Evolutionary conservation across 2,888 invertebrate genomes (phyloP).

Genomic region (Aspidapion aeneum): DNA sequence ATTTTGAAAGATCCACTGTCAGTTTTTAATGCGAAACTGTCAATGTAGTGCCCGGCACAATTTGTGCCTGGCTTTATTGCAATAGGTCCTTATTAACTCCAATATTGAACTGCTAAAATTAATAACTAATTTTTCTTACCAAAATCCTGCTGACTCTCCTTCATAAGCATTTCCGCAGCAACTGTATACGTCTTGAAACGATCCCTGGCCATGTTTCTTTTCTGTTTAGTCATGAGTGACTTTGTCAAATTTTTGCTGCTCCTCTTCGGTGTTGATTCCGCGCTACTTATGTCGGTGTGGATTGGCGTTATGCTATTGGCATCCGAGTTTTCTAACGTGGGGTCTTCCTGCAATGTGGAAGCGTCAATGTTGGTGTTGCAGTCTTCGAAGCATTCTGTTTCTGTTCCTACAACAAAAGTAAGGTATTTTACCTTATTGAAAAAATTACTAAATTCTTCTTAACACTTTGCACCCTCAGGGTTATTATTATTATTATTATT

Average conservation of each 20-base stretch:
- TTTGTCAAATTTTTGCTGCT: conserved; percentile 47
- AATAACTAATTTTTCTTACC: too few relatives aligned
- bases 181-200: conserved; percentile 83
- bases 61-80: too few relatives aligned
- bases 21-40: too few relatives aligned
- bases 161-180: conserved; percentile 50
- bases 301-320: conserved; percentile 59
- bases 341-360: conserved; percentile 37
- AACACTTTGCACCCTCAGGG: too few relatives aligned
- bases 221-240: conserved; percentile 71
- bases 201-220: conserved; percentile 69
- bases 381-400: conserved; percentile 31
- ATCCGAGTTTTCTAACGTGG: conserved; percentile 48
- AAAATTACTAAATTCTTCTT: too few relatives aligned
- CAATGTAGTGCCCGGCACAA: too few relatives aligned
- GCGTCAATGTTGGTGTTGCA: conserved; percentile 51
- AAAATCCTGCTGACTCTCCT: not conserved
- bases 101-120: too few relatives aligned
- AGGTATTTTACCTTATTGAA: too few relatives aligned
- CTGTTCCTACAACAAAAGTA: not conserved
- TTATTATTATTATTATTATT: too few relatives aligned
- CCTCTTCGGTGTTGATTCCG: conserved; percentile 72
- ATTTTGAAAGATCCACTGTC: too few relatives aligned
- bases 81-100: too few relatives aligned
- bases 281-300: conserved; percentile 67